Conservation (phyloP, 2,797 vertebrate species). For the Octomys mimax region DNA sequence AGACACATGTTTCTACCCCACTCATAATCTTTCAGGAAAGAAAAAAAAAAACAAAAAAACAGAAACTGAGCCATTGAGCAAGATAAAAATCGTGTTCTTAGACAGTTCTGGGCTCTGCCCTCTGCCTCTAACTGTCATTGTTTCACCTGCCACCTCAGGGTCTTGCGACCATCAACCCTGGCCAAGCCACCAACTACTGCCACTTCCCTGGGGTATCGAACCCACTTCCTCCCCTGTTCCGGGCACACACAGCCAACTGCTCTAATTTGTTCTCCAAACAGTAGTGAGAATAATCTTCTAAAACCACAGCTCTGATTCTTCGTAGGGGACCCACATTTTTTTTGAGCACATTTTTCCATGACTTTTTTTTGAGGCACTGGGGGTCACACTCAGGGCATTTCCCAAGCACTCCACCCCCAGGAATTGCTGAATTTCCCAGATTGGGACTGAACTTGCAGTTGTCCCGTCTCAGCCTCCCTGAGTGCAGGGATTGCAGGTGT, state of each 20-base stretch:
- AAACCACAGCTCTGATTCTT: not conserved
- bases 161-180: too few relatives aligned
- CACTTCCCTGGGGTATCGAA: not conserved
- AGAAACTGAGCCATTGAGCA: not conserved
- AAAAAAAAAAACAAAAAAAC: not conserved
- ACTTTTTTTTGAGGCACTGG: not conserved
- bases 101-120: not conserved
- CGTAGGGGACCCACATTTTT: not conserved
- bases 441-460: not conserved
- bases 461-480: not conserved
- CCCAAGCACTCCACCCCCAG: not conserved
- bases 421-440: not conserved
- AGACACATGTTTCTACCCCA: not conserved
- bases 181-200: not conserved
- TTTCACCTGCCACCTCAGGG: not conserved
- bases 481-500: not conserved
- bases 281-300: not conserved
- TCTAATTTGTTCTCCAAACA: not conserved
- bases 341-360: not conserved
- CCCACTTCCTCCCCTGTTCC: not conserved
- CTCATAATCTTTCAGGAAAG: not conserved
- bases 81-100: not conserved
- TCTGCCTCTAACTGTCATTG: accelerated
- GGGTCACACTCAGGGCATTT: not conserved
- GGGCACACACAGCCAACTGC: not conserved